Conservation (phyloP, 2,113 vertebrate species). For the Salvelinus alpinus region DNA sequence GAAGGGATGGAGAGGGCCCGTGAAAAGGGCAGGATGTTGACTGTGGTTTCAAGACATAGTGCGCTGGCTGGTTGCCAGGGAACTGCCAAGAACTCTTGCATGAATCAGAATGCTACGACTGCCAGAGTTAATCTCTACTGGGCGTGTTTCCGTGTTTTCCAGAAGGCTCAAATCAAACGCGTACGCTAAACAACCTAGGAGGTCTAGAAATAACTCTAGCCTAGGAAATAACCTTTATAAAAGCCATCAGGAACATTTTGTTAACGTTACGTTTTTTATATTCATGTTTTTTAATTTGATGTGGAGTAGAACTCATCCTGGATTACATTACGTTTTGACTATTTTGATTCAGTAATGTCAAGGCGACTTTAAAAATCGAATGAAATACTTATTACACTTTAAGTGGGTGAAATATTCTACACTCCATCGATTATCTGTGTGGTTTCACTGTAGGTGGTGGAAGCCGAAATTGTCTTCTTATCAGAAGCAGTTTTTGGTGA, state of each 20-base stretch:
- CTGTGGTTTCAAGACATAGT: slow-evolving; percentile 32
- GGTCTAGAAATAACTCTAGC: not conserved
- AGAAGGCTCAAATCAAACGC: not conserved
- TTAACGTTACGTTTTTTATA: not conserved
- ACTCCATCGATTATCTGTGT: slow-evolving; percentile 33
- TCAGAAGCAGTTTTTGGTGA: slow-evolving; percentile 55
- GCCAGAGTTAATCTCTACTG: not conserved
- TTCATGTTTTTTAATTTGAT: not conserved
- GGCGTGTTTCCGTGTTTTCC: not conserved
- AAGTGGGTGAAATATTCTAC: slow-evolving; percentile 40
- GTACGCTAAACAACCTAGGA: not conserved
- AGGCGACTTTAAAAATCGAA: not conserved
- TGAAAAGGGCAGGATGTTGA: slow-evolving; percentile 10
- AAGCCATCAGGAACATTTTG: not conserved
- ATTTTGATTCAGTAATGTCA: no score
- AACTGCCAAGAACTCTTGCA: slow-evolving; percentile 55
- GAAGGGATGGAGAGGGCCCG: slow-evolving; percentile 26
- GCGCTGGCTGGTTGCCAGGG: slow-evolving; percentile 21
- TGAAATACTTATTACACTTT: slow-evolving; percentile 43
- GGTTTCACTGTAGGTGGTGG: slow-evolving; percentile 56
- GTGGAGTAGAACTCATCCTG: not conserved
- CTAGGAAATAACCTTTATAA: not conserved
- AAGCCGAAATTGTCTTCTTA: slow-evolving; percentile 63
- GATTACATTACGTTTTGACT: no score
- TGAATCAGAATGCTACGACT: not conserved